phyloP scores from a whole-genome alignment of 1,140 invertebrate species.

The Macrotrachela quadricornifera region DNA sequence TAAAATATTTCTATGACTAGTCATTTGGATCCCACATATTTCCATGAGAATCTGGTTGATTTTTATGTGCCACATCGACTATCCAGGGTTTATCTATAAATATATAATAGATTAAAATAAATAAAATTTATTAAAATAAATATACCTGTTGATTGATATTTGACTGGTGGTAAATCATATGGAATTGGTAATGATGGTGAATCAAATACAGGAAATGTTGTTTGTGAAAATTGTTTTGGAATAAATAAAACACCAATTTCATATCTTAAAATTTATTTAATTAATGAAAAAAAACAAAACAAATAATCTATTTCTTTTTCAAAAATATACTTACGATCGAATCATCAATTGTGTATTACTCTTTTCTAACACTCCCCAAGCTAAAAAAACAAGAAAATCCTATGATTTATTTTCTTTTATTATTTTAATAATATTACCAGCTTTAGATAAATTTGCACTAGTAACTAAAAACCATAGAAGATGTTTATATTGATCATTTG shows the following conservation, averaged over 20 bases:
- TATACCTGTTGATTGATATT: neutral
- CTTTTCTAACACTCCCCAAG: constrained; percentile 5
- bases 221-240: neutral
- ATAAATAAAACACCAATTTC: constrained; percentile 7
- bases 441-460: constrained; percentile 8
- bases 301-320: too few relatives aligned
- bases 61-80: neutral
- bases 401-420: too few relatives aligned
- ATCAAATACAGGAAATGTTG: neutral
- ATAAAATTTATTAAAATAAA: neutral
- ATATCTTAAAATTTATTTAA: neutral
- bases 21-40: too few relatives aligned
- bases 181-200: neutral
- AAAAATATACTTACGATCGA: neutral
- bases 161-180: constrained; percentile 4
- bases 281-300: too few relatives aligned
- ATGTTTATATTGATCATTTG: constrained; percentile 2
- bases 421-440: too few relatives aligned
- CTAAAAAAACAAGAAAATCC: too few relatives aligned
- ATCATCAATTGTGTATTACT: constrained; percentile 6
- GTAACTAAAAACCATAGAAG: constrained; percentile 8
- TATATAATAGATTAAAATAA: neutral
- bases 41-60: too few relatives aligned
- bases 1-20: too few relatives aligned
- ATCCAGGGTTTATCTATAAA: constrained; percentile 7